These are phyloP conservation scores for Lasiurus borealis DNA, from an alignment of 2,113 vertebrate species.

Conservation along the genomic window DNA sequence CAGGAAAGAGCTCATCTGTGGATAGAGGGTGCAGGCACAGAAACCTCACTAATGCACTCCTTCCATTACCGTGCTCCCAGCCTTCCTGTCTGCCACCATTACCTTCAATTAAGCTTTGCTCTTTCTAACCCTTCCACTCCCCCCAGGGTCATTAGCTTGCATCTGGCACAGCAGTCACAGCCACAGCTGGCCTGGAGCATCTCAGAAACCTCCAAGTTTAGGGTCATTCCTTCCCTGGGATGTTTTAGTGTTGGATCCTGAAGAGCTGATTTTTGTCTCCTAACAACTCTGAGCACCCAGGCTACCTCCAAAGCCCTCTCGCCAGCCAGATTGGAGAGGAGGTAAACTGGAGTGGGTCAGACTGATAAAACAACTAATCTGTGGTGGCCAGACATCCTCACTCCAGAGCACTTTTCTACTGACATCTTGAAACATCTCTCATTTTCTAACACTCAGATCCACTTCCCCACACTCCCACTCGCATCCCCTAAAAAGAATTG, in stretches of 20 bases:
- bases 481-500: background rate
- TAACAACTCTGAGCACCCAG: background rate
- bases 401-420: background rate
- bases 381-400: background rate
- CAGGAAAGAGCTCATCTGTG: background rate
- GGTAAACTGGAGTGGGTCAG: background rate
- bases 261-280: background rate
- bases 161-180: background rate
- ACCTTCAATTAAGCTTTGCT: constrained; percentile 57
- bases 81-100: background rate
- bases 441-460: background rate
- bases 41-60: constrained; percentile 64
- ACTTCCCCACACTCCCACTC: background rate
- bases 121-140: background rate
- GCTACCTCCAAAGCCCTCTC: background rate
- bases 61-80: constrained; percentile 12
- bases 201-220: constrained; percentile 56
- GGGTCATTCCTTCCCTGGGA: background rate
- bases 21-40: constrained; percentile 7
- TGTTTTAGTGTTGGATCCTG: background rate
- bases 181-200: background rate
- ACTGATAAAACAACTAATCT: background rate
- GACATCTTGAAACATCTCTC: background rate
- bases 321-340: background rate
- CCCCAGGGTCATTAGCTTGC: constrained; percentile 26